Evolutionary conservation across 2,888 invertebrate genomes (phyloP), one percentile per base, ranked within the genome.

Genomic region (Scaptomyza polygonia): DNA sequence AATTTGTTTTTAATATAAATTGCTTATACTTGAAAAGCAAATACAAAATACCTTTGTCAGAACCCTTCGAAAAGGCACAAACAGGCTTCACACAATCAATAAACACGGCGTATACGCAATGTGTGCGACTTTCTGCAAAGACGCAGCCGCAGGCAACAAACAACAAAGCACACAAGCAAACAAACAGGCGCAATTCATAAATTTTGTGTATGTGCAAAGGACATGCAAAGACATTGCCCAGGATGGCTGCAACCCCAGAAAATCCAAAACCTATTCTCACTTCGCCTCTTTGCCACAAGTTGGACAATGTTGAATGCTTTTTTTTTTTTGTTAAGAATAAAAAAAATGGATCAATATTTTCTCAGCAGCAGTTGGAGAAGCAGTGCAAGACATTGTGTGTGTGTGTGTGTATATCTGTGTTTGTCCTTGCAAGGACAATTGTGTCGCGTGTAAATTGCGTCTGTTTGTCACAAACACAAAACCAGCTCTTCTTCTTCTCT

Each of bases 381-480:
- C 58, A 66, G 48, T 61, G 73, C 67, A 82, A 86, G 83, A 81
- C 72, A 83, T 79, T 83, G 78, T 67, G 66, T 81, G 61, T 57
- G 67, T 83, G 78, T 67, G 66, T 81, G 61, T 57, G 67, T 52
- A 67, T 78, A 84, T 86, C 81, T 78, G 80, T 74, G 51, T 52
- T 67, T 78, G 87, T 86, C 81, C 85, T 84, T 83, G 85, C 68
- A 76, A 73, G 87, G 82, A 78, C 82, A 86, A 77, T 66, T 66
- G 76, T 67, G 67, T 57, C 56, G 59, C 56, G 55, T 63, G 59
- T 52, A 59, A 67, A 63, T 58, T 72, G 67, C 30, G 44, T 48
- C 21, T 32, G 25, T 42, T 9, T 42, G 32, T 59, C 55, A 18
- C 34, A 44, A n/a, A 34, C 34, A 34, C n/a, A n/a, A 34, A 42